These are phyloP conservation scores for Pterophyllum scalare DNA, from an alignment of 2,113 vertebrate species.

Conservation along the genomic window DNA sequence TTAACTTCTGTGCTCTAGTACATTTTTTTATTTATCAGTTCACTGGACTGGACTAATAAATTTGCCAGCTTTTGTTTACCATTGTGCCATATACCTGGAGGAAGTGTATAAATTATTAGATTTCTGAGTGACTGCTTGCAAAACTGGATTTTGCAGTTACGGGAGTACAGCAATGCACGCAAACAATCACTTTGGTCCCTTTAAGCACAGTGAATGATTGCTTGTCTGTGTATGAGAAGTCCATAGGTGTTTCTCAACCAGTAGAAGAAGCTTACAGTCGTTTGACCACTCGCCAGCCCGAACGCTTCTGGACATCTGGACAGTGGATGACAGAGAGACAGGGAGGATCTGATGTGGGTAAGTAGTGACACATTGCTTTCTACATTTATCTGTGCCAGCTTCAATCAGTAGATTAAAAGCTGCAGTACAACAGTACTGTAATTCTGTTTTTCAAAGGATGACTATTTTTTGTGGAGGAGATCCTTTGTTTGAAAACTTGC, in stretches of 20 bases:
- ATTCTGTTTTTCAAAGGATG: neutral
- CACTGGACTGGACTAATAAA: no score
- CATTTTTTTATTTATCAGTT: no score
- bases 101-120: neutral
- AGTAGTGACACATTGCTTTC: slow-evolving; percentile 19
- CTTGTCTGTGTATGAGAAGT: slow-evolving; percentile 67
- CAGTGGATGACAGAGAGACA: slow-evolving; percentile 92
- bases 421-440: neutral
- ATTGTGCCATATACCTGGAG: neutral
- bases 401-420: neutral
- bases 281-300: slow-evolving; percentile 82
- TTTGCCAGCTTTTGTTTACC: neutral
- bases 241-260: slow-evolving; percentile 72
- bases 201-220: neutral
- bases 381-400: neutral
- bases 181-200: neutral
- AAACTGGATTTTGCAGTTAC: neutral
- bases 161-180: neutral
- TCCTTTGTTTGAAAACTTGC: neutral
- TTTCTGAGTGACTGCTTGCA: neutral
- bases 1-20: no score
- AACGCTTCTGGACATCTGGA: slow-evolving; percentile 89
- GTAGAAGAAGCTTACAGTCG: slow-evolving; percentile 75
- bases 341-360: slow-evolving; percentile 91
- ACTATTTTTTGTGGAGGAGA: neutral